Conservation (phyloP, 2,797 vertebrate species). For the Crenichthys baileyi region DNA sequence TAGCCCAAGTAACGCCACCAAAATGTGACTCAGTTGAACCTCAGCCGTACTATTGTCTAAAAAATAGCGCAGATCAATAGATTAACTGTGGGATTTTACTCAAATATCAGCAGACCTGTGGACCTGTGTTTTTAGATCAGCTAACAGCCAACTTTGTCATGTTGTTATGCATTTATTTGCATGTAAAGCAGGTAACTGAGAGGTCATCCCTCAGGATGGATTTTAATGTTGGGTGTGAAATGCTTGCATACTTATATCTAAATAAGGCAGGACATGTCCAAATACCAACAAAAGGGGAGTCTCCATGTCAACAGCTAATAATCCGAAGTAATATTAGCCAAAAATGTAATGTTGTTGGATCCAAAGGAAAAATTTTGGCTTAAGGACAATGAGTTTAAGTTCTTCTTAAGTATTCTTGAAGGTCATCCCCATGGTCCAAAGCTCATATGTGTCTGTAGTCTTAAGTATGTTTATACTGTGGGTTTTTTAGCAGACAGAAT, state of each 20-base stretch:
- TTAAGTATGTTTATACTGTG: background rate
- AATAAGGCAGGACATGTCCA: background rate
- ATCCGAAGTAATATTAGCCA: background rate
- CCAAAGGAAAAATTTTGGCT: background rate
- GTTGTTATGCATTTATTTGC: background rate
- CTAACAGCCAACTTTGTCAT: background rate
- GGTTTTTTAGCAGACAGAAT: slow-evolving; percentile 43
- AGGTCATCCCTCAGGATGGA: background rate
- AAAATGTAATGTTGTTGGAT: background rate
- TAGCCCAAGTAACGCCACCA: background rate
- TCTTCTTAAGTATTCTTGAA: background rate
- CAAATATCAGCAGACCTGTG: background rate
- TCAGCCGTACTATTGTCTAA: no score
- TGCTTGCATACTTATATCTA: background rate
- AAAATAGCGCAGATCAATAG: background rate
- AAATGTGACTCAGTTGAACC: background rate
- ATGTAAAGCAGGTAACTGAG: background rate
- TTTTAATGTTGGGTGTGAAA: background rate
- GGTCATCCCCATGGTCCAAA: background rate
- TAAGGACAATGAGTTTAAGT: background rate
- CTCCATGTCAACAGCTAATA: background rate
- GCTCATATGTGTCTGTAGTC: background rate
- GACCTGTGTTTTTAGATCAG: background rate
- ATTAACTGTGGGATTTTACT: background rate
- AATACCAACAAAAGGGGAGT: background rate